A percentile compares a stretch with the other conserved stretches of the same genome.
These are phyloP conservation scores for Mus musculus DNA, from an alignment of 2,113 vertebrate species.

Conservation along the genomic window DNA sequence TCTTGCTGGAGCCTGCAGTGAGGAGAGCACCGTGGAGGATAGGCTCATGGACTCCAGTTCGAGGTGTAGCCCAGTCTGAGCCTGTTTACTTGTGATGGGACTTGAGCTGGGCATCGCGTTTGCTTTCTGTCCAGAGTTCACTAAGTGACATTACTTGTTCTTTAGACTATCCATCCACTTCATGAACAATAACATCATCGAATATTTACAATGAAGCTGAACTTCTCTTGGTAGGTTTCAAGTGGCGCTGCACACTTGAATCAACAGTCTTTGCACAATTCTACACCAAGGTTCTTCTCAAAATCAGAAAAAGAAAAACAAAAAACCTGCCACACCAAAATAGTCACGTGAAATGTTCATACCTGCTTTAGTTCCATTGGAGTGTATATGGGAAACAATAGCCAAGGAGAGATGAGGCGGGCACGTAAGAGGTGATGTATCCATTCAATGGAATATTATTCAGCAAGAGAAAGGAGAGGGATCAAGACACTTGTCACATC, in stretches of 20 bases:
- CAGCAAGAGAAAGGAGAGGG: not conserved
- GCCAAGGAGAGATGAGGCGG: not conserved
- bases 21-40: constrained; percentile 72
- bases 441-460: constrained; percentile 9
- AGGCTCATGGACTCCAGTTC: constrained; percentile 73
- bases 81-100: constrained; percentile 63
- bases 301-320: not conserved
- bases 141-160: not conserved
- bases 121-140: constrained; percentile 65
- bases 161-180: not conserved
- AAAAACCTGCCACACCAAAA: not conserved
- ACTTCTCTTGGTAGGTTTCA: not conserved
- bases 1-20: constrained; percentile 55
- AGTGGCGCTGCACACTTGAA: not conserved
- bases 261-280: not conserved
- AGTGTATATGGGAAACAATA: not conserved
- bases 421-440: not conserved
- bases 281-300: not conserved
- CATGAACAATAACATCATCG: not conserved
- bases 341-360: not conserved
- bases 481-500: not conserved
- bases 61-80: constrained; percentile 62
- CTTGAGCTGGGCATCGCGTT: not conserved
- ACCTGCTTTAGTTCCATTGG: not conserved
- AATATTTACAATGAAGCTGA: not conserved